These are phyloP conservation scores for Luperina testacea DNA, from an alignment of 2,888 invertebrate genomes.

Conservation along the genomic window DNA sequence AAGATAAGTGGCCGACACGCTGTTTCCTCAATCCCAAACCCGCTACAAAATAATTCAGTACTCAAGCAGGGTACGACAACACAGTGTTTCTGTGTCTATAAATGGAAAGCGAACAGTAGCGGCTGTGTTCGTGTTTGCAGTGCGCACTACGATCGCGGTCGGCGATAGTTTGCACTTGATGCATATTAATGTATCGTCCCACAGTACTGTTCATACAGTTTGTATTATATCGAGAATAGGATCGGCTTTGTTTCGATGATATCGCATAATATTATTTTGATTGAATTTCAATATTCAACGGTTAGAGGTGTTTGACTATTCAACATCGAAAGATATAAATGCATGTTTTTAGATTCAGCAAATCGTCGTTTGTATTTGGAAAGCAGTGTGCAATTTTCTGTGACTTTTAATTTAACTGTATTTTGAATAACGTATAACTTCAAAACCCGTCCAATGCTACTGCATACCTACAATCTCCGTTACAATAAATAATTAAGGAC, in stretches of 20 bases:
- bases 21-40: conserved; percentile 63
- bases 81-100: conserved; percentile 34
- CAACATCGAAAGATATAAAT: conserved; percentile 8
- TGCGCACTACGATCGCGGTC: conserved; percentile 67
- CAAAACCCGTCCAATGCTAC: not conserved
- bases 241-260: conserved; percentile 50
- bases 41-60: conserved; percentile 64
- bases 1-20: conserved; percentile 65
- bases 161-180: conserved; percentile 79
- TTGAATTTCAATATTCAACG: conserved; percentile 55
- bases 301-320: conserved; percentile 26
- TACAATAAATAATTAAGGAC: not conserved
- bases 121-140: conserved; percentile 69
- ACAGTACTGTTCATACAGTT: conserved; percentile 61
- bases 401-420: not conserved
- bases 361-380: not conserved
- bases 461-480: not conserved
- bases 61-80: conserved; percentile 25
- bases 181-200: conserved; percentile 79
- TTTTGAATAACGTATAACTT: not conserved
- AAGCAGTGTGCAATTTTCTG: not conserved
- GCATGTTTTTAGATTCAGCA: conserved; percentile 1
- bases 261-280: conserved; percentile 52
- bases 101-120: conserved; percentile 61
- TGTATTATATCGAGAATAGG: conserved; percentile 60